Evolutionary conservation across 1,140 invertebrate genomes (phyloP), one percentile per base, ranked within the genome.

Genomic region (Calycopis cecrops): DNA sequence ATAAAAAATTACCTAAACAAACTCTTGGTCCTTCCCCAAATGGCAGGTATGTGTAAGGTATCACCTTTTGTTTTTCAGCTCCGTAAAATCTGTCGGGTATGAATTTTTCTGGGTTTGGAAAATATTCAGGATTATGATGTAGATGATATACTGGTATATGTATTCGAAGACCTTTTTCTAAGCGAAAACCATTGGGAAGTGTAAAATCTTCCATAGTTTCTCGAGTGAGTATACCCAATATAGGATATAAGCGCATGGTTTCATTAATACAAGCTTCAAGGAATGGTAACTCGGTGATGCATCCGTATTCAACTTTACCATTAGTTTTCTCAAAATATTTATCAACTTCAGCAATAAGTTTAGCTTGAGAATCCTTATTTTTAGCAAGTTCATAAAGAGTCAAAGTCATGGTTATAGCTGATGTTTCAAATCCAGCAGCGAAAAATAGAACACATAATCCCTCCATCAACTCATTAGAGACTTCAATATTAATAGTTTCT

Each of bases 341-440:
- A 21, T 69, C 69, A 9, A 67, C 50, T 42, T 72, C 69, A 21
- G 50, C 59, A 11, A 69, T 58, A 0, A 62, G 56, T 17, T 42
- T 51, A 2, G 47, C 40, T 11, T 69, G 69, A n/a, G 37, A 51
- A n/a, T 61, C 49, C 11, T 47, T 52, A 40, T 67, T 47, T 40
- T 63, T 63, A 1, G 64, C 60, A 16, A 72, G 35, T 48, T 69
- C 60, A 35, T 62, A 69, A 0, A 72, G 44, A 12, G 65, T 61
- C 47, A 60, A 69, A 8, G 47, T 56, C 4, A 63, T 35, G 6
- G 63, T 60, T 4, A 52, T 49, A 0, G 69, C 51, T 9, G 69
- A 67, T 8, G 69, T 72, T 49, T 72, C 67, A 47, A 54, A 72
- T 1, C 69, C 69, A n/a, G 62, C 64, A 11, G 59, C 52, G 21